These are phyloP conservation scores for Salvelinus fontinalis DNA, from an alignment of 2,113 vertebrate species.

Conservation along the genomic window DNA sequence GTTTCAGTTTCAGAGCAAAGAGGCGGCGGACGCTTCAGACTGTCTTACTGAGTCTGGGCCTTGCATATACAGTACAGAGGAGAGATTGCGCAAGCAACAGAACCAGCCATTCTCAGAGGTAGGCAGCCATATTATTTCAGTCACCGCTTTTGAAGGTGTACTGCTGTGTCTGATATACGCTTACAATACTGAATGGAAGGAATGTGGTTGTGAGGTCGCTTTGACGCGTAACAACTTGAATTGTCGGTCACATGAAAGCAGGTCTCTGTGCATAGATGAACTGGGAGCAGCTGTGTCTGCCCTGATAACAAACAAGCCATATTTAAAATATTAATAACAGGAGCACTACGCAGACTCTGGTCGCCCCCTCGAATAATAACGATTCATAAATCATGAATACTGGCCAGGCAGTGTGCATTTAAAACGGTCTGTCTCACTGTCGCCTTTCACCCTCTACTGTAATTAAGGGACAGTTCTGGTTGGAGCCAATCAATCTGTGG, in stretches of 20 bases:
- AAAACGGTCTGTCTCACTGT: not conserved
- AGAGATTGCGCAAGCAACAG: not conserved
- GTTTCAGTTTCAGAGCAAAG: not conserved
- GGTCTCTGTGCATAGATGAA: conserved; percentile 26
- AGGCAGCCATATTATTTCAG: not conserved
- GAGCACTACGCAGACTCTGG: not conserved
- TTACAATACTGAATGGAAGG: conserved; percentile 1
- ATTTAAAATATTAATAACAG: conserved; percentile 48
- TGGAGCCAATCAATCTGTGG: conserved; percentile 1
- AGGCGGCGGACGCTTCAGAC: not conserved
- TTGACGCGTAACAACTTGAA: too few species aligned
- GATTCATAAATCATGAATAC: conserved; percentile 19
- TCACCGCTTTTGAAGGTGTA: not conserved
- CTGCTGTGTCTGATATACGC: not conserved
- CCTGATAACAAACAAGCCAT: conserved; percentile 42
- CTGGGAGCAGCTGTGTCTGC: conserved; percentile 43
- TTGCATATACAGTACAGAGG: not conserved
- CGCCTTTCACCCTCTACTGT: conserved; percentile 7
- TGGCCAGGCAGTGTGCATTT: conserved; percentile 27
- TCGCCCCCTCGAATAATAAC: conserved; percentile 11
- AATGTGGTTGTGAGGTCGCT: conserved; percentile 13
- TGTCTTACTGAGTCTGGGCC: not conserved
- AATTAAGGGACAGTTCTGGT: conserved; percentile 16
- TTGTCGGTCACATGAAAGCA: conserved; percentile 35
- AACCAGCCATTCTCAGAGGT: not conserved